Base-by-base conservation (phyloP, 1,140 invertebrate species). In the Drosophila eugracilis region DNA sequence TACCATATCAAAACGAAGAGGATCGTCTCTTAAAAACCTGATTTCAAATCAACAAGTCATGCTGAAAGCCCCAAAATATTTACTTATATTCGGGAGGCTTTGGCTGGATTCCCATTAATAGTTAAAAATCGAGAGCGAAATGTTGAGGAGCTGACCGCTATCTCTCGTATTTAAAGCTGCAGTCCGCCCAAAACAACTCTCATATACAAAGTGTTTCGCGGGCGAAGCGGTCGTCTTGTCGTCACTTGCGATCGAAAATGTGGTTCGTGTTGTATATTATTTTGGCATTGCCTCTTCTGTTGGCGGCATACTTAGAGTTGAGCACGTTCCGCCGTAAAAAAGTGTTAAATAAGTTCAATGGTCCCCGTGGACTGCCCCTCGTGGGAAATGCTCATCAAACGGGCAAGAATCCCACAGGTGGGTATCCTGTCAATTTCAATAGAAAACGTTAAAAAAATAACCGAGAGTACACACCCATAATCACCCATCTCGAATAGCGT, bases 361-460 rank as follows among this genome's bases (percentile, higher is more conserved):
- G 90, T 3, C 84, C 90, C 1, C 24, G 70, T 1, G 53, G 78
- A 2, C 21, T 84, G 19, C 90, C 90, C 2, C 5, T 91, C 10
- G 24, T 91, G 3, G 90, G 90, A 5, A 91, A 91, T 54, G 75
- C 71, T 10, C 88, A 84, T 57, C 84, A 90, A 55, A 50, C 75
- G 37, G 90, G 78, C 60, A 86, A 85, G 26, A 88, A 49, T 63
- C 88, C 90, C 7, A 19, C 78, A 37, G 90, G 90, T 91, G 57
- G 59, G 50, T 26, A n/a, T n/a, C n/a, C n/a, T n/a, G n/a, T n/a
- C n/a, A n/a, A n/a, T n/a, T 10, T 5, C n/a, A 19, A n/a, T 15
- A 15, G 5, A 2, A n/a, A 0, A 4, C 45, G 1, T 2, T 14
- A 14, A 4, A 15, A 17, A 12, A 10, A 22, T 12, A 12, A 2